Evolutionary conservation across 2,888 invertebrate genomes (phyloP).

Genomic region (Nasonovia ribisnigri): DNA sequence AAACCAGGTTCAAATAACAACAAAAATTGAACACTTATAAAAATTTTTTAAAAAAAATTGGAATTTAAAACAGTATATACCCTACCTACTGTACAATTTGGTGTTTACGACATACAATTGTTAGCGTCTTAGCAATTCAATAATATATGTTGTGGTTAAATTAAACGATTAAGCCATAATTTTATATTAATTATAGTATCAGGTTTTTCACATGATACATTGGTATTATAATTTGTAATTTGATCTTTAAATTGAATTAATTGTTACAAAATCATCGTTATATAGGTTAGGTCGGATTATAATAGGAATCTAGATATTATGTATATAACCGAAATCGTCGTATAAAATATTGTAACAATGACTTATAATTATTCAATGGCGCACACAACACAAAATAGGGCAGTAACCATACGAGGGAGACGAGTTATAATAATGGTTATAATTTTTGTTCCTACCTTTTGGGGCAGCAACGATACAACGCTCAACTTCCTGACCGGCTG

Average conservation of each 20-base stretch:
- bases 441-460: constrained; percentile 12
- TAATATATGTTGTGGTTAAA: neutral
- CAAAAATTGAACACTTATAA: neutral
- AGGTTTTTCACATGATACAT: neutral
- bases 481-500: constrained; percentile 51
- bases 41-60: neutral
- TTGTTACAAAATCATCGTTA: neutral
- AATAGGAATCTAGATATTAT: neutral
- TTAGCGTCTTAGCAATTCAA: neutral
- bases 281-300: neutral
- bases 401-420: neutral
- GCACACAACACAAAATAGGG: neutral
- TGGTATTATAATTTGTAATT: neutral
- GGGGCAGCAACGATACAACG: constrained; percentile 43
- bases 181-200: neutral
- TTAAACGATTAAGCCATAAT: neutral
- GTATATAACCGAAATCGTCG: neutral
- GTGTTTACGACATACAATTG: neutral
- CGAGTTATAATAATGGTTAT: neutral
- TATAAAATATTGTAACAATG: neutral
- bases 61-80: neutral
- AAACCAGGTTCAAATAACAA: neutral
- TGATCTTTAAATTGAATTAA: neutral
- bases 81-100: neutral
- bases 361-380: neutral